These are phyloP conservation scores for Pedetes capensis DNA, from an alignment of 2,113 vertebrate genomes.

Conservation along the genomic window DNA sequence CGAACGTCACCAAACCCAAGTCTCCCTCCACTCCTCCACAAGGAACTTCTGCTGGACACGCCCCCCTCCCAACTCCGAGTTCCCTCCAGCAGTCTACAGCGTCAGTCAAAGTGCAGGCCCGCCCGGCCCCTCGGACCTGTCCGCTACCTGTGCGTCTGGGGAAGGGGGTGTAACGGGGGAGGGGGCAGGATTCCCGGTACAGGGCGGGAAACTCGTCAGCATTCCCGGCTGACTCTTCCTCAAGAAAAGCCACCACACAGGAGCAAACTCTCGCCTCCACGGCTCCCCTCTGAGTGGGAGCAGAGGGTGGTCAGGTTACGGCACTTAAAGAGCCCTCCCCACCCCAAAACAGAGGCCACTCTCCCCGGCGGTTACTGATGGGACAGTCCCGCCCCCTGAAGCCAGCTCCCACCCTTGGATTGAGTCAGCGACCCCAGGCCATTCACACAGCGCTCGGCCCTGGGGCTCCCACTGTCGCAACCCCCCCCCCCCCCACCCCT, in stretches of 20 bases:
- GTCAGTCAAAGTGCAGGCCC: background rate
- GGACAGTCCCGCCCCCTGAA: background rate
- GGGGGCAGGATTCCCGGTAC: background rate
- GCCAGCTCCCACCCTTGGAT: background rate
- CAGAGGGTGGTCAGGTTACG: background rate
- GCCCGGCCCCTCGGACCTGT: background rate
- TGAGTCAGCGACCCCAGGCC: background rate
- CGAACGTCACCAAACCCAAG: background rate
- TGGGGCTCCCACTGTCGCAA: no score
- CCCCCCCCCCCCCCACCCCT: background rate
- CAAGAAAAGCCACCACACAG: background rate
- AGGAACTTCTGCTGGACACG: conserved; percentile 50
- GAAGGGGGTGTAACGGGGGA: background rate
- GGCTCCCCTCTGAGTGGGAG: background rate
- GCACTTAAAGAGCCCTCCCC: conserved; percentile 37
- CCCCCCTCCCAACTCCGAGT: conserved; percentile 28
- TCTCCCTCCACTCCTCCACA: background rate
- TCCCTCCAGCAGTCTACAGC: background rate
- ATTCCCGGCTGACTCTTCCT: background rate
- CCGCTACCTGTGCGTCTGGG: rapidly evolving
- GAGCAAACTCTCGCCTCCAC: rapidly evolving
- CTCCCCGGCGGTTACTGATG: background rate
- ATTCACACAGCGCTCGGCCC: background rate
- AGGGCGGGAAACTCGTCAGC: conserved; percentile 57
- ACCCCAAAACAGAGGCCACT: background rate